Conservation (phyloP, 2,797 vertebrate genomes). For the Sciurus carolinensis region DNA sequence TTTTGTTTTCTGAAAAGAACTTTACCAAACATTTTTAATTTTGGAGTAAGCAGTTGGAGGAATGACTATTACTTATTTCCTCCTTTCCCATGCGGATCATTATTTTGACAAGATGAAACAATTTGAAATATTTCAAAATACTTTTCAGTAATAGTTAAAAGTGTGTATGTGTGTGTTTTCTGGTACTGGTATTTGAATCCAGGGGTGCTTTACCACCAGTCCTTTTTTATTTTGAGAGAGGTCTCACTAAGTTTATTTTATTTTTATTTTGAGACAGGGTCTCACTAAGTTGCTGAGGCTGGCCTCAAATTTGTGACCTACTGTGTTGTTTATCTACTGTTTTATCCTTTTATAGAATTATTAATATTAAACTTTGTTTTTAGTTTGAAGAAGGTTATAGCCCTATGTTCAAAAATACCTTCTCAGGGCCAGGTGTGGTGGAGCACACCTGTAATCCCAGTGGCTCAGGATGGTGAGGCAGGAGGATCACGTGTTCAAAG, state of each 20-base stretch:
- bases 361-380: slow-evolving; percentile 38
- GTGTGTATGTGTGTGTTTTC: background rate
- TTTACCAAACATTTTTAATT: slow-evolving; percentile 62
- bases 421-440: background rate
- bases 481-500: too few species aligned
- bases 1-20: slow-evolving; percentile 64
- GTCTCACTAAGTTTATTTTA: background rate
- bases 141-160: slow-evolving; percentile 59
- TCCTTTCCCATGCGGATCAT: slow-evolving; percentile 42
- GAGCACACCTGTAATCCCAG: too few species aligned
- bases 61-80: slow-evolving; percentile 52
- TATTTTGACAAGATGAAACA: slow-evolving; percentile 61
- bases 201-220: background rate
- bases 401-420: slow-evolving; percentile 50
- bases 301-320: background rate
- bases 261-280: background rate
- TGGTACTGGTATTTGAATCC: background rate
- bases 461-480: too few species aligned
- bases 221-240: background rate
- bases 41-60: slow-evolving; percentile 23
- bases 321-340: background rate
- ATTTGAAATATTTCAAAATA: slow-evolving; percentile 64
- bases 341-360: slow-evolving; percentile 33
- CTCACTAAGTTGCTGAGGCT: background rate
- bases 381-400: background rate